A percentile compares a stretch with the other conserved stretches of the same genome.
Evolutionary conservation across 2,113 vertebrate genomes (phyloP).

Genomic region (Phaethornis superciliosus): DNA sequence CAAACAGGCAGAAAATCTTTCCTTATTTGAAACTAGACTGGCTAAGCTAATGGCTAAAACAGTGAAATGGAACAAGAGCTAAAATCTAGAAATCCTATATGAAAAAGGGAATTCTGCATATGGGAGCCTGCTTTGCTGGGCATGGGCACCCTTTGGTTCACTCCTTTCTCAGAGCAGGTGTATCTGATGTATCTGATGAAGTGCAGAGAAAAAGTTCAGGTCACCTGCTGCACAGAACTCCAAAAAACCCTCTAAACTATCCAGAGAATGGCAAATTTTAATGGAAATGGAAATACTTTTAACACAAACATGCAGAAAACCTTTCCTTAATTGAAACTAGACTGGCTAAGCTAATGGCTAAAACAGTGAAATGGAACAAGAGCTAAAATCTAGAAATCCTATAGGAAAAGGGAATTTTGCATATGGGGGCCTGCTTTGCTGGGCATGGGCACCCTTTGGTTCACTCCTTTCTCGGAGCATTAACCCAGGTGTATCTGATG

Average conservation of each 20-base stretch:
- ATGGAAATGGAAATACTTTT: not conserved
- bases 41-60: not conserved
- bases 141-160: conserved; percentile 22
- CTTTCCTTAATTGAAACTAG: not conserved
- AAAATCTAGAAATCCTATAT: conserved; percentile 31
- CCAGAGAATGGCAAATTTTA: not conserved
- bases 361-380: not conserved
- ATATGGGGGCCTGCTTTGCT: not conserved
- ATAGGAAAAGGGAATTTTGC: conserved; percentile 29
- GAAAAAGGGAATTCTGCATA: conserved; percentile 26
- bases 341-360: not conserved
- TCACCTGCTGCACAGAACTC: not conserved
- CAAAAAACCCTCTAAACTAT: not conserved
- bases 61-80: conserved; percentile 4
- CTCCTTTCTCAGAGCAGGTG: conserved; percentile 55
- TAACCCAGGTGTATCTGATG: conserved; percentile 4
- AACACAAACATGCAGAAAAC: not conserved
- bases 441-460: not conserved
- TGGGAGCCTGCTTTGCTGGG: conserved; percentile 1
- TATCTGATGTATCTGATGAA: not conserved
- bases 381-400: conserved; percentile 24
- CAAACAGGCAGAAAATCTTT: not conserved
- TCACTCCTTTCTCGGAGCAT: conserved; percentile 63
- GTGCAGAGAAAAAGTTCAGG: not conserved
- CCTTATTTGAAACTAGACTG: not conserved